These are phyloP conservation scores for Centropristis striata DNA, from an alignment of 2,113 vertebrate genomes.

Conservation along the genomic window DNA sequence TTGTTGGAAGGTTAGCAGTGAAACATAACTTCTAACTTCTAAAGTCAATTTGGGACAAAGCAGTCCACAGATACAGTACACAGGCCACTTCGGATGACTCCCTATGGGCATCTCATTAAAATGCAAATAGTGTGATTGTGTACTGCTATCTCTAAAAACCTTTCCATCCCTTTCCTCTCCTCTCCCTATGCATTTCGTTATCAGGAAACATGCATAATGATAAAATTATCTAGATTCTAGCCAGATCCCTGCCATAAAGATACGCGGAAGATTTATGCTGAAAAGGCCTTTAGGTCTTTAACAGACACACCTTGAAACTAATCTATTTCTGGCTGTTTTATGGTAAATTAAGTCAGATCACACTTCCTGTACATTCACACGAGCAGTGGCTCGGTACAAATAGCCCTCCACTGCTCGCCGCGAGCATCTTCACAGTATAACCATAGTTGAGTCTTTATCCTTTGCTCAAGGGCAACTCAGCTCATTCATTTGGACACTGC, in stretches of 20 bases:
- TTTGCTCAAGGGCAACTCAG: constrained; percentile 16
- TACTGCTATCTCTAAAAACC: constrained; percentile 33
- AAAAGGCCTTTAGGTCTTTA: background rate
- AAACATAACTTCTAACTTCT: constrained; percentile 51
- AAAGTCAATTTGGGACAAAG: constrained; percentile 59
- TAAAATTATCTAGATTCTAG: constrained; percentile 32
- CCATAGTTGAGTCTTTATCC: background rate
- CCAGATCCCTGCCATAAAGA: background rate
- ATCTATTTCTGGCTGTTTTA: background rate
- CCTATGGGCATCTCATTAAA: constrained; percentile 53
- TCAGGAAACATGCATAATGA: constrained; percentile 42
- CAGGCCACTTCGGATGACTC: constrained; percentile 16
- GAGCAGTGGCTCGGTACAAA: background rate
- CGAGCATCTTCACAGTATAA: background rate
- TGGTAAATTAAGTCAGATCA: constrained; percentile 7
- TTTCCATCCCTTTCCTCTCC: background rate
- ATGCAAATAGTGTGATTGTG: constrained; percentile 60
- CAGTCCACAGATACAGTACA: constrained; percentile 26
- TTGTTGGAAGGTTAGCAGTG: constrained; percentile 37
- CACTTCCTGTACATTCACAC: background rate
- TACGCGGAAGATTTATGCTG: background rate
- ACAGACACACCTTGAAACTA: background rate
- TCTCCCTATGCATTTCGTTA: constrained; percentile 3
- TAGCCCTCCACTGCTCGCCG: background rate
- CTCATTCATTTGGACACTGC: background rate